Base-by-base conservation (phyloP, 2,113 vertebrate species). In the Camelus dromedarius region DNA sequence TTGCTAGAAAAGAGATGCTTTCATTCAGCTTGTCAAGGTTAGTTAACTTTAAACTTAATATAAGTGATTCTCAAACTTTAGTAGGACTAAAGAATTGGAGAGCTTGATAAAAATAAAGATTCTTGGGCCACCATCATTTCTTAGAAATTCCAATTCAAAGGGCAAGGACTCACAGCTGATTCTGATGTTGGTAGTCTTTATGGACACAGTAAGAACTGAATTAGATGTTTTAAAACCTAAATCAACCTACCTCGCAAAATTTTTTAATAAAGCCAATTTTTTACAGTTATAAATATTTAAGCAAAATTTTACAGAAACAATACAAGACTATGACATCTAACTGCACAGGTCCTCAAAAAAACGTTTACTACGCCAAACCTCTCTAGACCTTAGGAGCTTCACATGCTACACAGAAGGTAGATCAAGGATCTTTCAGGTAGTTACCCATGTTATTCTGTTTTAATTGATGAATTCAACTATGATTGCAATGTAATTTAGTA, bases 261-360 rank as follows among this genome's bases (percentile, higher is more conserved):
- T 12, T 69, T 81, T 77, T 93, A 96, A 95, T 58, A 62, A 90
- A 75, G 54, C 10, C 56, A 91, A 86, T 62, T 86, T 92, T 94
- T 92, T 83, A 94, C 56, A 84, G 5, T 67, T 84, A 88, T 35
- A 93, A 93, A 92, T 85, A 81, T 35, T 94, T 89, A 91, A 82
- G 83, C 60, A 97, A 91, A 94, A 93, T 56, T 62, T 97, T 77
- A 82, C 58, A 79, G 79, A 96, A 91, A 87, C 56, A 96, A 88
- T 73, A 52, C 70, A 91, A 76, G 85, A 11, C 9, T 69, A 83
- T 70, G 35, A 8, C 30, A 69, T 50, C 38, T 90, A 93, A 95
- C 20, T 96, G 30, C 38, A 35, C 0, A 84, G 67, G 28, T 93
- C 46, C 64, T 91, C 67, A 75, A 90, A 95, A 95, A 56, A 91